Evolutionary conservation across 92 coral and sea anemone genomes (phyloP), one percentile per base, ranked within the genome.

Genomic region (Scolanthus callimorphus): DNA sequence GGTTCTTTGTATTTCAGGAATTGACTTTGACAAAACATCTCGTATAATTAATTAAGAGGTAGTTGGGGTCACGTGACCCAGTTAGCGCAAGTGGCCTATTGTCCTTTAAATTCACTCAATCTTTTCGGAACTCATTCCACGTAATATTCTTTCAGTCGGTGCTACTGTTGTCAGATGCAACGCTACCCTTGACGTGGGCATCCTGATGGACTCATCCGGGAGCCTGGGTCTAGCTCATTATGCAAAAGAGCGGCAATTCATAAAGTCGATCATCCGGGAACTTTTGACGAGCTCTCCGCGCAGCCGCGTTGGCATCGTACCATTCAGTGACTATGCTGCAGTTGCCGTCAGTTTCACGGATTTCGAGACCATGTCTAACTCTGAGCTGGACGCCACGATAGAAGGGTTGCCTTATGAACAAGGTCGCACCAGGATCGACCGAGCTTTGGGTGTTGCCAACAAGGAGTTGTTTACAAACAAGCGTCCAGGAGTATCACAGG

Each of bases 131-230:
- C n/a, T n/a, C n/a, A n/a, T n/a, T n/a, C n/a, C n/a, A n/a, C n/a
- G n/a, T n/a, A n/a, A n/a, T n/a, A n/a, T n/a, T 34, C 6, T 34
- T 27, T 2, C 39, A 83, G 96, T 76, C 38, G 71, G 64, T 44
- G 78, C 90, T 31, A 64, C 82, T 19, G 63, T 71, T 0, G 86
- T 76, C 24, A 75, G 68, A 19, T 87, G 96, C 51, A 68, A 63
- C 66, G 47, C 58, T 19, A 69, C 96, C 2, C 77, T 87, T n/a
- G 96, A 87, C 44, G 75, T 87, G n/a, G 96, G 96, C 13, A 72
- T 87, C 55, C 57, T 87, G 26, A 69, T 94, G 76, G 99, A 94
- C 22, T 84, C 96, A 8, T 94, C 99, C 4, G 86, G 94, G 11
- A 85, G 88, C 69, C 74, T 91, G 55, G 81, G 85, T 25, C 77